Evolutionary conservation across 2,888 invertebrate genomes (phyloP).

Genomic region (Stratiomys singularior): DNA sequence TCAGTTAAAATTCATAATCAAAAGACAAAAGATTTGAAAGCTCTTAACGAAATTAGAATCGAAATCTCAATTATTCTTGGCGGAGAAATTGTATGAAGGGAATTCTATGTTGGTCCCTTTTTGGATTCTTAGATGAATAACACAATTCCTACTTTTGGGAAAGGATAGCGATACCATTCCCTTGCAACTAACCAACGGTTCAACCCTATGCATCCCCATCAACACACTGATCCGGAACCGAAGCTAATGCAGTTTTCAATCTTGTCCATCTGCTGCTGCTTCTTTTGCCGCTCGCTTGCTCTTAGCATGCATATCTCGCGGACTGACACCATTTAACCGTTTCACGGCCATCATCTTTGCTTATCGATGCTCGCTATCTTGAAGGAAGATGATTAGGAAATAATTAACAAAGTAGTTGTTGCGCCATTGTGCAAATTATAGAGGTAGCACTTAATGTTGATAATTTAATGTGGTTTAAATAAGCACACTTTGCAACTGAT

Average conservation of each 20-base stretch:
- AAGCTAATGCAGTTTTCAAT: neutral
- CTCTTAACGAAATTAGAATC: too few relatives aligned
- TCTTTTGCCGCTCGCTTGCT: neutral
- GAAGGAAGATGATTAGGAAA: conserved; percentile 29
- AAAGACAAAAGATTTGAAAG: too few relatives aligned
- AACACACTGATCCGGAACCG: neutral
- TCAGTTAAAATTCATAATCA: too few relatives aligned
- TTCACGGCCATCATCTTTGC: neutral
- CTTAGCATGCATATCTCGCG: neutral
- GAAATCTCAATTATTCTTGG: too few relatives aligned
- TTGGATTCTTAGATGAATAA: neutral
- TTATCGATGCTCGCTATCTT: conserved; percentile 33
- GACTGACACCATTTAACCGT: conserved; percentile 18
- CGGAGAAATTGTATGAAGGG: too few relatives aligned
- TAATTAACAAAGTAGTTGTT: conserved; percentile 41
- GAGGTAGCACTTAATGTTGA: conserved; percentile 19
- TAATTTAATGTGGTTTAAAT: conserved; percentile 40
- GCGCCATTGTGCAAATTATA: conserved; percentile 43
- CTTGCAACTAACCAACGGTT: too few relatives aligned
- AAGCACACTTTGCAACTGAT: conserved; percentile 34
- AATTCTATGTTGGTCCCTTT: too few relatives aligned
- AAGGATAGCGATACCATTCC: neutral
- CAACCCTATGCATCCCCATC: neutral
- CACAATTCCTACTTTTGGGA: neutral
- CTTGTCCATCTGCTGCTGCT: neutral